Evolutionary conservation across 2,113 vertebrate species (phyloP), one percentile per base, ranked within the genome.

Genomic region (Percopsis transmontana): DNA sequence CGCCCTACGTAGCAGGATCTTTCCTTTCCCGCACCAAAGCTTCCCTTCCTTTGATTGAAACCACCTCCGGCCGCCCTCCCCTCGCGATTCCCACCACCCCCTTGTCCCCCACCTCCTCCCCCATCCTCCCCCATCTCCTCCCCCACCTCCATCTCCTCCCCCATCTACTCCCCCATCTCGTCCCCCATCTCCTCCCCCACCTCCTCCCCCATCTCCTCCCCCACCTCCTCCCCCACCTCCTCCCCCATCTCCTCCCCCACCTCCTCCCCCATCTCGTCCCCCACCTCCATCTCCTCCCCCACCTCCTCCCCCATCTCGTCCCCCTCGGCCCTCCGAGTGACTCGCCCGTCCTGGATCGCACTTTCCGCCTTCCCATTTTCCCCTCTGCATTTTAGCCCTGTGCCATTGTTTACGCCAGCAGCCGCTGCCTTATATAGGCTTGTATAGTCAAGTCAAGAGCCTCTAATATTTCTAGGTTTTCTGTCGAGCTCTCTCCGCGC

Each of bases 371-470:
- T 7, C 45, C 27, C 23, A 21, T 5, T 10, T 1, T 1, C 19
- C 48, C 41, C 60, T 48, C 58, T 10, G 62, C 64, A 44, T 73
- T 55, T 58, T 68, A 40, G 62, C 68, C 51, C 81, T 64, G 1
- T 19, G 80, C 58, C n/a, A 58, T 79, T 79, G 85, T 90, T 89
- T 89, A 89, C 81, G 66, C 78, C 76, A 62, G 74, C 82, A 86
- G 86, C 87, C 87, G 86, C 82, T 82, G 85, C 86, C 84, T 84
- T 74, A 51, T 63, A 62, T 13, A 61, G 70, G 84, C 71, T 62
- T 79, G 40, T 70, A 63, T 78, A 20, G 61, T 51, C 45, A 72
- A 68, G 74, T 66, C 63, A 60, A 58, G 79, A 85, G 79, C 86
- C 85, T 81, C 70, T 70, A 65, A 61, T 79, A 70, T 78, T 77